These are phyloP conservation scores for Tetrao urogallus DNA, from an alignment of 2,113 vertebrate species.

Conservation along the genomic window DNA sequence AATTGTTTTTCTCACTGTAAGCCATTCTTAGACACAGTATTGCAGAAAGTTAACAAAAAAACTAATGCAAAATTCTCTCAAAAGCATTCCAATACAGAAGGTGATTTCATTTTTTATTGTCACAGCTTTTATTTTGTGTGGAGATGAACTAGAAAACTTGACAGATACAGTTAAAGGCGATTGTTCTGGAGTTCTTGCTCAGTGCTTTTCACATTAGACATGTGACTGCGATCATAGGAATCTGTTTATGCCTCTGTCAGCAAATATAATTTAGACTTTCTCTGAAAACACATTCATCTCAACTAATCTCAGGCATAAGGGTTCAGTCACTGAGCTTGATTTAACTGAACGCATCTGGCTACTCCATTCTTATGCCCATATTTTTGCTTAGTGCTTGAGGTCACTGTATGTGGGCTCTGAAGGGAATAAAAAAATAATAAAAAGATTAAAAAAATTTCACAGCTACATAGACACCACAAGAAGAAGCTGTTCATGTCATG, in stretches of 20 bases:
- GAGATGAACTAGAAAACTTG: neutral
- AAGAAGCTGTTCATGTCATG: neutral
- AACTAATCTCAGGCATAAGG: neutral
- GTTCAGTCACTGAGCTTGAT: neutral
- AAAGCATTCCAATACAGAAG: accelerated
- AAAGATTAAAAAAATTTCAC: neutral
- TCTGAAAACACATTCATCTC: too few species aligned
- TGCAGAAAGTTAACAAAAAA: neutral
- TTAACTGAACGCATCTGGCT: neutral
- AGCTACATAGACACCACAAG: neutral
- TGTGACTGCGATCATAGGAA: neutral
- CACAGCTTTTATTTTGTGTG: neutral
- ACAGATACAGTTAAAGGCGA: neutral
- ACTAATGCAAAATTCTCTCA: neutral
- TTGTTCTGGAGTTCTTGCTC: neutral
- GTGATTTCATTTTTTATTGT: neutral
- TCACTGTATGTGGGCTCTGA: neutral
- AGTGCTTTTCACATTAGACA: neutral
- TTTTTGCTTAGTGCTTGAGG: neutral
- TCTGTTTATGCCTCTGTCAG: neutral
- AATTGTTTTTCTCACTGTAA: neutral
- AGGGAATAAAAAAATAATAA: neutral
- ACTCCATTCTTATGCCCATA: neutral
- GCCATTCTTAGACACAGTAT: neutral
- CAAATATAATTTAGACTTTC: neutral